Percentiles rank a stretch among this genome's conserved stretches.
Evolutionary conservation across 2,888 invertebrate species (phyloP).

Genomic region (Polydrusus pterygomalis): DNA sequence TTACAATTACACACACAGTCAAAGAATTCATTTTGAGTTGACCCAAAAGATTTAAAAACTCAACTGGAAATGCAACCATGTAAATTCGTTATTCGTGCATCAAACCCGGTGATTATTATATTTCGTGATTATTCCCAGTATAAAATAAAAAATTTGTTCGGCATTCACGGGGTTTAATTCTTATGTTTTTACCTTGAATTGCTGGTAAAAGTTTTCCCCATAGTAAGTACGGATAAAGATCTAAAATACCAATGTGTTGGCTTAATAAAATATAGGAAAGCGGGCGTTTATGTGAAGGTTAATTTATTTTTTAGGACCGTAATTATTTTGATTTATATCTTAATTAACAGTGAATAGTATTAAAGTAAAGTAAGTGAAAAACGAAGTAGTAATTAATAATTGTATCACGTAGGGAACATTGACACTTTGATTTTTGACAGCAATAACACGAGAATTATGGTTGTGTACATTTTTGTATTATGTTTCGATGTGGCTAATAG

Average conservation of each 20-base stretch:
- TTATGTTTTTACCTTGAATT: conserved; percentile 12
- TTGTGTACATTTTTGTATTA: too few relatives aligned
- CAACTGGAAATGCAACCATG: not conserved
- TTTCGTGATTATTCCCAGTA: not conserved
- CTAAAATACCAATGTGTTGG: conserved; percentile 11
- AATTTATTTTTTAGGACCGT: not conserved
- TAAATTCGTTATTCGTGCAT: not conserved
- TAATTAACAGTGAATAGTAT: too few relatives aligned
- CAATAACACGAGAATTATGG: too few relatives aligned
- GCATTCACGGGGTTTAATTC: conserved; percentile 4
- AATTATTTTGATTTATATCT: conserved; percentile 1
- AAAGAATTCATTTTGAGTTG: too few relatives aligned
- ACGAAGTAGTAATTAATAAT: too few relatives aligned
- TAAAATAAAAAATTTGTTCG: conserved; percentile 9
- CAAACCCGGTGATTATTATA: not conserved
- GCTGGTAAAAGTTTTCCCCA: conserved; percentile 2
- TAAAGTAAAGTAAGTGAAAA: too few relatives aligned
- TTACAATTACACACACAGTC: too few relatives aligned
- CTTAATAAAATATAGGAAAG: not conserved
- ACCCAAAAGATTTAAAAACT: too few relatives aligned
- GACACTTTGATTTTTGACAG: too few relatives aligned
- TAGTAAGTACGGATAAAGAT: not conserved
- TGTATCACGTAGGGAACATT: too few relatives aligned
- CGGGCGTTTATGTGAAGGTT: not conserved
- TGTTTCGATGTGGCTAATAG: too few relatives aligned